A percentile compares a stretch with the other conserved stretches of the same genome.
Evolutionary conservation across 2,888 invertebrate species (phyloP).

Genomic region (Polietes domitor): DNA sequence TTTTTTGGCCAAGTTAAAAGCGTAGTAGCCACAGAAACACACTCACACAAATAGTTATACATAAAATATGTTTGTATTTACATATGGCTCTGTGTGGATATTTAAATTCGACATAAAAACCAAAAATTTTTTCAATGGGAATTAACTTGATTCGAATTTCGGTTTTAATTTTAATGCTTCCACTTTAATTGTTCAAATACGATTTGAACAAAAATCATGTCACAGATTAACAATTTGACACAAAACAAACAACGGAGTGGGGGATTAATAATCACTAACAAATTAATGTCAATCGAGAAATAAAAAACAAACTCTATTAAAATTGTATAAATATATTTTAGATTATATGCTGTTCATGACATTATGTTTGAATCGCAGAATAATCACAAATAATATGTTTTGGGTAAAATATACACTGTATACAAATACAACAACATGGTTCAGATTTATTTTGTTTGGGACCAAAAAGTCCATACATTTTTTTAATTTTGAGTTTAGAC

Average conservation of each 20-base stretch:
- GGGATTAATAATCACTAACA: not conserved
- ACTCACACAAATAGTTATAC: not conserved
- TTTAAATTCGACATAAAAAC: conserved; percentile 1
- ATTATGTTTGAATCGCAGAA: too few relatives aligned
- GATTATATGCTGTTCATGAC: too few relatives aligned
- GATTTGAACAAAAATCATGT: conserved; percentile 14
- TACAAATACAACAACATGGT: too few relatives aligned
- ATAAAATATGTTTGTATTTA: not conserved
- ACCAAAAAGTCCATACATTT: too few relatives aligned
- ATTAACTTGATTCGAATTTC: not conserved
- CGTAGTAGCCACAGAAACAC: conserved; percentile 13
- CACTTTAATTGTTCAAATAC: conserved; percentile 28
- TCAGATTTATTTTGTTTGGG: too few relatives aligned
- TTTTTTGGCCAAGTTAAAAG: conserved; percentile 14
- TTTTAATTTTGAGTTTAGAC: too few relatives aligned
- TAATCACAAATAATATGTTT: too few relatives aligned
- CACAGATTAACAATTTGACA: not conserved
- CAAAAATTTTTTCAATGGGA: conserved; percentile 12
- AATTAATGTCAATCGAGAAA: not conserved
- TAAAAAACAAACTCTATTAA: too few relatives aligned
- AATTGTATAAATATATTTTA: too few relatives aligned
- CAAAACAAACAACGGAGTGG: not conserved
- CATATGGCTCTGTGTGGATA: not conserved
- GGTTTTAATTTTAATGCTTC: conserved; percentile 8
- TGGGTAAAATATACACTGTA: too few relatives aligned